These are phyloP conservation scores for Phodopus roborovskii DNA, from an alignment of 2,113 vertebrate genomes.

Conservation along the genomic window DNA sequence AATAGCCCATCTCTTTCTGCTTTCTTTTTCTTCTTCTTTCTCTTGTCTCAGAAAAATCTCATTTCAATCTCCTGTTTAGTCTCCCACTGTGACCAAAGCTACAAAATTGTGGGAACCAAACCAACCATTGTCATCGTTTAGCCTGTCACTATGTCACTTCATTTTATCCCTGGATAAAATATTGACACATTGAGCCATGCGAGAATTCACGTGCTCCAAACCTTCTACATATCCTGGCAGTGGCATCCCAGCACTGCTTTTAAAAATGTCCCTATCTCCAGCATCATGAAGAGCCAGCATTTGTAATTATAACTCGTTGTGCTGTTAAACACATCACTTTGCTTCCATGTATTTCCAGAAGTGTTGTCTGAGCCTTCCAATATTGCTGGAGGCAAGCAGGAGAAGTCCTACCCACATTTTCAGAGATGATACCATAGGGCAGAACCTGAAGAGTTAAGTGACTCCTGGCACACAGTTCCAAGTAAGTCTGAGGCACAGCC, in stretches of 20 bases:
- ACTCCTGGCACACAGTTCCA: background rate
- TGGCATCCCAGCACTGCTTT: background rate
- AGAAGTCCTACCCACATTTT: background rate
- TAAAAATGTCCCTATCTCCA: background rate
- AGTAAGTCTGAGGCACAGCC: slow-evolving; percentile 8
- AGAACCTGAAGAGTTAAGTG: slow-evolving; percentile 7
- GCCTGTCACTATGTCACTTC: background rate
- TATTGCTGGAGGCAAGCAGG: background rate
- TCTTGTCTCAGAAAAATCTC: background rate
- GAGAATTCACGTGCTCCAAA: background rate
- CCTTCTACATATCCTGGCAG: background rate
- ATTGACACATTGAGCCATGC: background rate
- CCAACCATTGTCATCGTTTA: background rate
- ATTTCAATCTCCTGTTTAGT: background rate
- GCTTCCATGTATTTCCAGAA: background rate
- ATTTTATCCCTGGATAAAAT: slow-evolving; percentile 17
- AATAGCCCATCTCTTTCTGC: no score
- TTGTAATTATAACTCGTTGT: background rate
- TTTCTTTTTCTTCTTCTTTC: background rate
- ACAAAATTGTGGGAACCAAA: background rate
- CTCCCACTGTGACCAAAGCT: background rate
- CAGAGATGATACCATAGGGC: background rate
- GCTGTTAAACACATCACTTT: background rate
- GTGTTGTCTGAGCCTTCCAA: background rate
- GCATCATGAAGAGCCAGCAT: background rate